phyloP scores from a whole-genome alignment of 2,888 invertebrate genomes.

The Acrocyrtus sp. region DNA sequence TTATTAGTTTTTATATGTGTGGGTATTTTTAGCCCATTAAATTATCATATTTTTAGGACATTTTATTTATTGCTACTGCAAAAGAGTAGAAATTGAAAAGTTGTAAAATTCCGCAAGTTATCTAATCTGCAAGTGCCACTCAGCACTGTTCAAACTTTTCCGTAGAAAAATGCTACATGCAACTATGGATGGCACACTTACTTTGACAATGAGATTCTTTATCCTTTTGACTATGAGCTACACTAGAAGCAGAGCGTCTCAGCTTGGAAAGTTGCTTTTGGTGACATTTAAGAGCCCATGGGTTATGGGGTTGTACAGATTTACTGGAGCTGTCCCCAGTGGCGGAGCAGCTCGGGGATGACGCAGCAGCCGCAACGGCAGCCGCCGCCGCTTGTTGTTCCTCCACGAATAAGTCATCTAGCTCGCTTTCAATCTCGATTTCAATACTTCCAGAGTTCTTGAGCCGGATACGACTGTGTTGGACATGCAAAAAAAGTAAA shows the following conservation, averaged over 20 bases:
- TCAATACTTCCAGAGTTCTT: constrained; percentile 66
- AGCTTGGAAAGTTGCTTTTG: constrained; percentile 67
- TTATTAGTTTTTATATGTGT: too few relatives aligned
- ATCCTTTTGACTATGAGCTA: constrained; percentile 44
- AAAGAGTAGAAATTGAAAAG: too few relatives aligned
- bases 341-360: not conserved
- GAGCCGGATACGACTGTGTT: constrained; percentile 65
- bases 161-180: too few relatives aligned
- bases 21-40: too few relatives aligned
- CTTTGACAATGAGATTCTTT: constrained; percentile 58
- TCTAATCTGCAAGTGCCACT: too few relatives aligned
- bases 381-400: constrained; percentile 52
- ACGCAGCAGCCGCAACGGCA: constrained; percentile 14
- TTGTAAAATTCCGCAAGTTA: too few relatives aligned
- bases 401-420: constrained; percentile 64
- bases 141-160: too few relatives aligned
- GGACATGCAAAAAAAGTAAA: constrained; percentile 12
- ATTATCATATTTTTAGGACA: too few relatives aligned
- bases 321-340: constrained; percentile 5
- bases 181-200: too few relatives aligned
- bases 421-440: constrained; percentile 64
- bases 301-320: constrained; percentile 66
- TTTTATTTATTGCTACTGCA: too few relatives aligned
- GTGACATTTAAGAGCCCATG: constrained; percentile 70
- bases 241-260: constrained; percentile 58